A percentile compares a stretch with the other conserved stretches of the same genome.
Evolutionary conservation across 2,113 vertebrate genomes (phyloP).

Genomic region (Sula dactylatra): DNA sequence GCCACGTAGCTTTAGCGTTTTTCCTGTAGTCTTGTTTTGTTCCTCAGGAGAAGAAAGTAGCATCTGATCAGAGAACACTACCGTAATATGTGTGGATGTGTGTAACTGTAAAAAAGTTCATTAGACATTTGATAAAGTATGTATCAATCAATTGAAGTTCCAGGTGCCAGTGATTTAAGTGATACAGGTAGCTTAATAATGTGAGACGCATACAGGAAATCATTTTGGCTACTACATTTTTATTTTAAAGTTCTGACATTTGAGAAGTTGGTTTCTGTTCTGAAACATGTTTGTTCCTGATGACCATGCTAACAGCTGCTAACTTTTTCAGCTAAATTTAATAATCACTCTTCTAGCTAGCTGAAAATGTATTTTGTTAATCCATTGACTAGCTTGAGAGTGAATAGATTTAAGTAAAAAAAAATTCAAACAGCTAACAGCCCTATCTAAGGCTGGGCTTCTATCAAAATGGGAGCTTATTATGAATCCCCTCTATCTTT

Average conservation of each 20-base stretch:
- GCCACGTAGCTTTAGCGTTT: background rate
- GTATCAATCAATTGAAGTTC: background rate
- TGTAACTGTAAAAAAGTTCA: background rate
- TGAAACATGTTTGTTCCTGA: background rate
- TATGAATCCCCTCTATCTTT: background rate
- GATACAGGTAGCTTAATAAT: background rate
- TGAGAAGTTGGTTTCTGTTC: background rate
- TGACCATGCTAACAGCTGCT: background rate
- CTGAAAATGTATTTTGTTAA: background rate
- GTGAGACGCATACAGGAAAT: background rate
- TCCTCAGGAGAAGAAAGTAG: background rate
- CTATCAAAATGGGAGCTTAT: background rate
- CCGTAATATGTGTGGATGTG: background rate
- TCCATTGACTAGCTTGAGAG: background rate
- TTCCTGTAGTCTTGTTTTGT: background rate
- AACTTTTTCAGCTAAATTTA: background rate
- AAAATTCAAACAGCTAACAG: background rate
- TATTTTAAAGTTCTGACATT: background rate
- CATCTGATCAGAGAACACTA: background rate
- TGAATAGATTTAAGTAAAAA: background rate
- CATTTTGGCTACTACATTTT: background rate
- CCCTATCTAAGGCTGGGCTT: background rate
- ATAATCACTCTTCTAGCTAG: background rate
- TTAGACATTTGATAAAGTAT: background rate
- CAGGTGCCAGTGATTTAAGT: background rate